Percentiles rank a stretch among this genome's conserved stretches.
phyloP scores from a whole-genome alignment of 2,797 vertebrate species.

The Gouania willdenowi region DNA sequence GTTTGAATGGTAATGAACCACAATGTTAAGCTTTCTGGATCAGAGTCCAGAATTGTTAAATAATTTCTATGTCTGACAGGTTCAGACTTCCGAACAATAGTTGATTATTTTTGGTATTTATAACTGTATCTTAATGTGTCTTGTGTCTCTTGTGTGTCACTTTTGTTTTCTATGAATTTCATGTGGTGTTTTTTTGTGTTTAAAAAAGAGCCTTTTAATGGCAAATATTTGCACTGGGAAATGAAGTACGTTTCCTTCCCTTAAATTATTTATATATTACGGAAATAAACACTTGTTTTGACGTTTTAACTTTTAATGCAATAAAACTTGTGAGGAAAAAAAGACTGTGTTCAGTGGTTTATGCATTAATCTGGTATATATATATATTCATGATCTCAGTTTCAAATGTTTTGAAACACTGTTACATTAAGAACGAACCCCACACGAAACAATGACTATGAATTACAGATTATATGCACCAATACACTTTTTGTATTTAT shows the following conservation, averaged over 20 bases:
- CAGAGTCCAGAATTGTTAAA: conserved; percentile 24
- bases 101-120: conserved; percentile 64
- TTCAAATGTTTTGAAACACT: too few relatives aligned
- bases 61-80: conserved; percentile 67
- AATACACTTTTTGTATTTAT: too few relatives aligned
- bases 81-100: conserved; percentile 65
- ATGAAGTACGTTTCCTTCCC: conserved; percentile 57
- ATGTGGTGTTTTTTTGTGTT: conserved; percentile 45
- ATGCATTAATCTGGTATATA: too few relatives aligned
- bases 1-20: conserved; percentile 15
- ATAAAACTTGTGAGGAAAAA: conserved; percentile 58
- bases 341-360: too few relatives aligned
- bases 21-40: conserved; percentile 24
- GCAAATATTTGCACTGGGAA: conserved; percentile 69
- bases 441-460: too few relatives aligned
- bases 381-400: too few relatives aligned
- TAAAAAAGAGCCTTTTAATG: conserved; percentile 36
- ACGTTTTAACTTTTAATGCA: conserved; percentile 49
- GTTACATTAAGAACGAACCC: too few relatives aligned
- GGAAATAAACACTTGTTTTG: conserved; percentile 30
- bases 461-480: too few relatives aligned
- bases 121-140: conserved; percentile 49
- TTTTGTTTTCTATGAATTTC: conserved; percentile 59
- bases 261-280: conserved; percentile 66
- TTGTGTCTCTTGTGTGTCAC: conserved; percentile 42